phyloP scores from a whole-genome alignment of 1,140 invertebrate species.

The Phymastichus coffea region DNA sequence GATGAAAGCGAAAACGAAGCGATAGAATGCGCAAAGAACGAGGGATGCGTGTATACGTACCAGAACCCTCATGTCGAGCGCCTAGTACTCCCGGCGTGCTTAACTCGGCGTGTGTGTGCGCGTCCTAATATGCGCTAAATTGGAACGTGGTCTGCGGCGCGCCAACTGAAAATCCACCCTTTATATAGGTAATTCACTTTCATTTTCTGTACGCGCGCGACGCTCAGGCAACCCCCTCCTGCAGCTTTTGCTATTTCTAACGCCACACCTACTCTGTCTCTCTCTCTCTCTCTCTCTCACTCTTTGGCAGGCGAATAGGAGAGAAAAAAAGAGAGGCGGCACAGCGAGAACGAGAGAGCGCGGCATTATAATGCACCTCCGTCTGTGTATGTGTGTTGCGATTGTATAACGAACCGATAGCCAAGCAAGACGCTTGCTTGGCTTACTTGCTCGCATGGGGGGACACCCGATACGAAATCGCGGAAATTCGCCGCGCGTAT shows the following conservation, averaged over 20 bases:
- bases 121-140: conserved; percentile 35
- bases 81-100: conserved; percentile 39
- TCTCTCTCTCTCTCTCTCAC: not conserved
- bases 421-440: not conserved
- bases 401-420: conserved; percentile 45
- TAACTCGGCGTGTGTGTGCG: conserved; percentile 1
- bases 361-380: conserved; percentile 40
- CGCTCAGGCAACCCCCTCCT: conserved; percentile 34
- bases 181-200: conserved; percentile 59
- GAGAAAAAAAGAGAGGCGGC: not conserved
- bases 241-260: conserved; percentile 34
- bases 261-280: conserved; percentile 55
- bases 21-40: conserved; percentile 12
- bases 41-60: conserved; percentile 41
- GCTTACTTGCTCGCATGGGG: not conserved
- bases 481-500: conserved; percentile 16
- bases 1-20: not conserved
- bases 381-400: too few species aligned
- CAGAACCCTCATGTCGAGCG: conserved; percentile 48
- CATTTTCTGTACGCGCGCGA: conserved; percentile 40
- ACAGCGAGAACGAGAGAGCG: not conserved
- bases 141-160: conserved; percentile 44
- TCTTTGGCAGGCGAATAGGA: not conserved
- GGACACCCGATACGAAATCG: conserved; percentile 16
- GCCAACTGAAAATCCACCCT: conserved; percentile 50